Evolutionary conservation across 2,113 vertebrate species (phyloP).

Genomic region (Prionailurus viverrinus): DNA sequence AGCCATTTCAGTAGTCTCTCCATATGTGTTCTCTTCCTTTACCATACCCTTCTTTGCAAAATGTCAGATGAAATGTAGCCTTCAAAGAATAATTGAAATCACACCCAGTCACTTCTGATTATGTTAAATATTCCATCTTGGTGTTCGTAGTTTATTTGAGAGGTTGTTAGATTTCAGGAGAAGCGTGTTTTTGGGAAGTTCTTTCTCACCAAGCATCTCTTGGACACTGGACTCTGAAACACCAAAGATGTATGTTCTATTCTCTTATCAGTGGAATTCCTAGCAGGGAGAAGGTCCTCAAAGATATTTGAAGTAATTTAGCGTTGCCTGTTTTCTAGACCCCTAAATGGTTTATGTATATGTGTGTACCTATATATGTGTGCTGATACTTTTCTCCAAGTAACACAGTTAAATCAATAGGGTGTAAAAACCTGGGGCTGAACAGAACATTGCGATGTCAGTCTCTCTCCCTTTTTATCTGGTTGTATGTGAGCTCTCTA

Average conservation of each 20-base stretch:
- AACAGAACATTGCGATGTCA: not conserved
- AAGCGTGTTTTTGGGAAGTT: slow-evolving; percentile 1
- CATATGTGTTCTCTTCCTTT: not conserved
- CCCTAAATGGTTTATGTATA: not conserved
- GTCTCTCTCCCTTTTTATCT: not conserved
- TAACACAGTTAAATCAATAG: not conserved
- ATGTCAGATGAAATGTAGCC: not conserved
- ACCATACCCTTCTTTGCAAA: not conserved
- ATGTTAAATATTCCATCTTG: not conserved
- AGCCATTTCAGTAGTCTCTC: not conserved
- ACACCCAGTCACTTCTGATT: not conserved
- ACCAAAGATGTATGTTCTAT: not conserved
- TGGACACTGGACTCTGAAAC: not conserved
- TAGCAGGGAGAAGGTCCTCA: not conserved
- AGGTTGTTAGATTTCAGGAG: slow-evolving; percentile 41
- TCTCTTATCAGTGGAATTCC: not conserved
- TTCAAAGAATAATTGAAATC: slow-evolving; percentile 38
- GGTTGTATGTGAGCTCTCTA: not conserved
- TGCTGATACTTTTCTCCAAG: not conserved
- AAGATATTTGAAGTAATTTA: not conserved
- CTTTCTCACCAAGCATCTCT: not conserved
- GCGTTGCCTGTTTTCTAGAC: not conserved
- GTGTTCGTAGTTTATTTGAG: not conserved
- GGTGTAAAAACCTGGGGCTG: not conserved
- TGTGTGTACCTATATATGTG: not conserved